Evolutionary conservation across 2,797 vertebrate species (phyloP), one percentile per base, ranked within the genome.

Genomic region (Prunella strophiata): DNA sequence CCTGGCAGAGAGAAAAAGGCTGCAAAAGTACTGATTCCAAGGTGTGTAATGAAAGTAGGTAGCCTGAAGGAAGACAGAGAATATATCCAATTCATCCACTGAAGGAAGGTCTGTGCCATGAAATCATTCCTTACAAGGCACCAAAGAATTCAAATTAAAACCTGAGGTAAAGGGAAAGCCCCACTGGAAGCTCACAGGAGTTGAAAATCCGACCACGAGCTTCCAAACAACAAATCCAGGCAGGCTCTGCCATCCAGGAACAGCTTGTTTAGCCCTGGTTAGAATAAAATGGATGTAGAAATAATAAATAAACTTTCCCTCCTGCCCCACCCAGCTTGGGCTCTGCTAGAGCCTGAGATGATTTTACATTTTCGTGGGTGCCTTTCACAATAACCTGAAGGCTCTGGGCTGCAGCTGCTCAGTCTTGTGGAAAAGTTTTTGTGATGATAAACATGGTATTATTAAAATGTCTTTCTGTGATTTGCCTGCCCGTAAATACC

Each of bases 201-300:
- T 13, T 26, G n/a, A 10, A 91, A 89, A 29, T 74, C 76, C 13
- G 9, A 83, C 36, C 79, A 54, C 0, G 0, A 77, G 16, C 51
- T 81, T 83, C 66, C 77, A 48, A 68, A 25, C 50, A 88, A 75
- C 88, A 90, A 93, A 93, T 90, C 62, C 66, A 72, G 82, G 85
- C 91, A 94, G 76, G 82, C 91, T 94, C 68, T 93, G 88, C 42
- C 79, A 88, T 88, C 76, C 73, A 91, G 76, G 58, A 91, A 86
- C n/a, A 72, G 38, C 19, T 90, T 47, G 25, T 62, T 91, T 92
- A 91, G 54, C 54, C 43, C 23, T 75, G 54, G 75, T 42, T 90
- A 66, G 58, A 75, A 88, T 66, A 81, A 88, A 85, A 78, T 45
- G 5, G n/a, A 25, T 80, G 77, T 67, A 71, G 55, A 74, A 80